Percentiles rank a stretch among this genome's conserved stretches.
phyloP scores from a whole-genome alignment of 2,113 vertebrate species.

The Macrotis lagotis region DNA sequence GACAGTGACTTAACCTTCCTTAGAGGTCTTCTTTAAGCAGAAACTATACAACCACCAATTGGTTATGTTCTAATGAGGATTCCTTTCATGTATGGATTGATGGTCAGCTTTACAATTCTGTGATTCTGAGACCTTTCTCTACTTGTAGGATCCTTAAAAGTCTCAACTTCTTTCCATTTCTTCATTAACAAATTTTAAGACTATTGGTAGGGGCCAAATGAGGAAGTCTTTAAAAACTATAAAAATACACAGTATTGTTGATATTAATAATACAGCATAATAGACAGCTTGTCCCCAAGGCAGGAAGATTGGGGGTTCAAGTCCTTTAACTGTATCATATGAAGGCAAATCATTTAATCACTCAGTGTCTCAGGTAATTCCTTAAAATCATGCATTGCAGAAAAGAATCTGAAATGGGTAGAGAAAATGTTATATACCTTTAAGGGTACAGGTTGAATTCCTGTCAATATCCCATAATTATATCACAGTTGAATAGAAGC shows the following conservation, averaged over 20 bases:
- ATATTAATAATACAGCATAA: neutral
- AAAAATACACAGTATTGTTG: neutral
- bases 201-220: neutral
- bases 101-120: neutral
- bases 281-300: neutral
- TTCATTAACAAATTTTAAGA: neutral
- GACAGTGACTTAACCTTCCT: neutral
- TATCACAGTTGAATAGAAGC: neutral
- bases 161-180: neutral
- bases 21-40: neutral
- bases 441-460: neutral
- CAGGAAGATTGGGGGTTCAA: neutral
- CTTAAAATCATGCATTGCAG: neutral
- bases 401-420: neutral
- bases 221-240: neutral
- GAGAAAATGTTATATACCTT: neutral
- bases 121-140: neutral
- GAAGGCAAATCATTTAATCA: neutral
- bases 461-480: neutral
- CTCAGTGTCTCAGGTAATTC: neutral
- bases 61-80: neutral
- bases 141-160: neutral
- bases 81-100: neutral
- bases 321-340: neutral
- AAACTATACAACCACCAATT: neutral